Evolutionary conservation across 2,797 vertebrate species (phyloP), one percentile per base, ranked within the genome.

Genomic region (Tarsius wallacei): DNA sequence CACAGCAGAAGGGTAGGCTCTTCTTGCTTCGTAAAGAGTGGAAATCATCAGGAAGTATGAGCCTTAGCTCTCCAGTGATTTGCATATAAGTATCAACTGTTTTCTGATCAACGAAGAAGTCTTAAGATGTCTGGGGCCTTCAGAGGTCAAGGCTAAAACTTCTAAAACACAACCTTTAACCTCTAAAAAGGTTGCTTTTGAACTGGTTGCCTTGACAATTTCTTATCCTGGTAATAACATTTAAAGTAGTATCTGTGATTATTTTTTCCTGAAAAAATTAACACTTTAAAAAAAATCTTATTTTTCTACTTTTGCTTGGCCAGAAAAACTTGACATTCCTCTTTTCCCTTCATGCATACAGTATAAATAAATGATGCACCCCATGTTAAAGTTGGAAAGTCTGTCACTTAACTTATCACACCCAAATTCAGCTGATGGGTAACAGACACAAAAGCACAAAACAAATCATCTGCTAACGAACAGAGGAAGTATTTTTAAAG

Each of bases 51-150:
- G 1, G 3, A 73, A 26, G 22, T 15, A 24, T 16, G 24, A 3
- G 26, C 59, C 70, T 81, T 0, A 3, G 61, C 19, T 91, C 74
- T 47, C 61, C 12, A 36, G 15, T 5, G 63, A 61, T 42, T 5
- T 17, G 2, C 7, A 42, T 19, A 3, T 61, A 80, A 47, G 82
- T 6, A 31, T 3, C 61, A 33, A 55, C 26, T 22, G 21, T 87
- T 63, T 68, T 83, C 82, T 53, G 33, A 64, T 49, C 8, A 71
- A 93, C 84, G 82, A 68, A 93, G 71, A 61, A 42, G 84, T 63
- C 57, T 78, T 49, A 71, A 73, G 74, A 82, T 24, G 59, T 61
- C 64, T 49, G 21, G 55, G 70, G 28, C 16, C 61, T 19, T 31
- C 31, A 10, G 17, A 57, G 49, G 53, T 2, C 64, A 16, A 36